phyloP scores from a whole-genome alignment of 1,140 invertebrate genomes.

The Lordiphosa clarofinis region DNA sequence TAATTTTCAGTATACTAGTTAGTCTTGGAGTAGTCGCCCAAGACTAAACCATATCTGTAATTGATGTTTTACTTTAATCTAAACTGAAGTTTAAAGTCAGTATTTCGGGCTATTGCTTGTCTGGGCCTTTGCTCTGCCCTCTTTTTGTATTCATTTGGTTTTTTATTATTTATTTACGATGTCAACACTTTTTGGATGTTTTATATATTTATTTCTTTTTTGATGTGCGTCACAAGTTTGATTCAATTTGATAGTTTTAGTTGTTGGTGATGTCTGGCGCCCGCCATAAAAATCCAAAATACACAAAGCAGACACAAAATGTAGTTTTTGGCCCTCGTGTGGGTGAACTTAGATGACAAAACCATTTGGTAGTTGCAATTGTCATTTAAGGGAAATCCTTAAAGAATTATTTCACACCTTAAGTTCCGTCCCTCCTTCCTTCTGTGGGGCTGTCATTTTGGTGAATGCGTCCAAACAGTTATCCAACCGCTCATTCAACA shows the following conservation, averaged over 20 bases:
- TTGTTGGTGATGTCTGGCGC: not conserved
- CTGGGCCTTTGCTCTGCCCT: not conserved
- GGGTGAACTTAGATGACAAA: constrained; percentile 19
- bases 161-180: constrained; percentile 58
- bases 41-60: no score
- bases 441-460: not conserved
- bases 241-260: constrained; percentile 58
- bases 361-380: constrained; percentile 21
- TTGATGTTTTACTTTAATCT: no score
- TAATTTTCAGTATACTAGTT: no score
- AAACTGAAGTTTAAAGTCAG: not conserved
- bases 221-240: constrained; percentile 53
- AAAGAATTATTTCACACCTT: no score
- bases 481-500: constrained; percentile 4
- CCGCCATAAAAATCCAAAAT: constrained; percentile 21
- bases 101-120: not conserved
- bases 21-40: no score
- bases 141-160: constrained; percentile 17
- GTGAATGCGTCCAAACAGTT: constrained; percentile 3
- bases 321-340: constrained; percentile 30
- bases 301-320: constrained; percentile 1
- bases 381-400: constrained; percentile 35
- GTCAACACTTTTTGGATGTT: constrained; percentile 42
- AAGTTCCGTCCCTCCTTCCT: not conserved
- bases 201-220: constrained; percentile 15